Evolutionary conservation across 1,140 invertebrate genomes (phyloP).

Genomic region (Halesus radiatus): DNA sequence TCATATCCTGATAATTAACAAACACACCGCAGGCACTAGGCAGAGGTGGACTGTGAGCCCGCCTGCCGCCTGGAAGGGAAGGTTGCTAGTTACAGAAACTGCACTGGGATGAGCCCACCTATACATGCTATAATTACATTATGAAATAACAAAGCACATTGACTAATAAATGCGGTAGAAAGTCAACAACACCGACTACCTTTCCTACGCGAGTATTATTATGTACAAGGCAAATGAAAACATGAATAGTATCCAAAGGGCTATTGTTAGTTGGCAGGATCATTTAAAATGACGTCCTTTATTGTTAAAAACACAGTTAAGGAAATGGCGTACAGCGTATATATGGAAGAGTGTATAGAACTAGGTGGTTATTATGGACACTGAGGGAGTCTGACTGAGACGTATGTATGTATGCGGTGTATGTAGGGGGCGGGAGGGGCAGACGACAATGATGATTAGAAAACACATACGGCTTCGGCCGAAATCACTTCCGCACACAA

Average conservation of each 20-base stretch:
- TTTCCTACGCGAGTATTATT: slow-evolving; percentile 33
- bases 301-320: slow-evolving; percentile 32
- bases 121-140: slow-evolving; percentile 2
- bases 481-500: slow-evolving; percentile 55
- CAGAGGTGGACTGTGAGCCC: too few species aligned
- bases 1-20: slow-evolving; percentile 55
- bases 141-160: neutral
- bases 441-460: slow-evolving; percentile 48
- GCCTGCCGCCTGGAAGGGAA: neutral
- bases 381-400: too few species aligned
- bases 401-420: too few species aligned
- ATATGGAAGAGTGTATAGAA: neutral
- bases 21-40: slow-evolving; percentile 39
- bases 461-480: slow-evolving; percentile 53
- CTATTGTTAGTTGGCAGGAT: slow-evolving; percentile 20
- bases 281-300: slow-evolving; percentile 30
- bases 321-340: slow-evolving; percentile 14
- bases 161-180: slow-evolving; percentile 23
- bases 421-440: slow-evolving; percentile 31
- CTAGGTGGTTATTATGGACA: neutral
- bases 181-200: slow-evolving; percentile 9
- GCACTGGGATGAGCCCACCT: neutral
- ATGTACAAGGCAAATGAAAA: slow-evolving; percentile 36
- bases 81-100: too few species aligned
- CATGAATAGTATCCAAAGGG: slow-evolving; percentile 13